Evolutionary conservation across 2,113 vertebrate species (phyloP).

Genomic region (Chascanopsetta lugubris): DNA sequence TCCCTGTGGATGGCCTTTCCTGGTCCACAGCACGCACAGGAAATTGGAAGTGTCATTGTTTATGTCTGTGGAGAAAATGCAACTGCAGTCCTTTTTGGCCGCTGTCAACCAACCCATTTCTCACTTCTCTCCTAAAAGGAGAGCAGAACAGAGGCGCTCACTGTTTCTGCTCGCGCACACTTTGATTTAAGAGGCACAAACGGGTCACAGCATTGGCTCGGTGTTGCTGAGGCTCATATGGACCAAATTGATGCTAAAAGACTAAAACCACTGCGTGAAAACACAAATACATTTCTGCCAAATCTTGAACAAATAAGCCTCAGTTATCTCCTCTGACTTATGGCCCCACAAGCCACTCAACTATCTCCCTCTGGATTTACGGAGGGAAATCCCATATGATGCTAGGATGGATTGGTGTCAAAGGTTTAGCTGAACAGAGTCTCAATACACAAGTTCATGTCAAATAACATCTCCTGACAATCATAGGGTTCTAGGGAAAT

Average conservation of each 20-base stretch:
- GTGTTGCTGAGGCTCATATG: constrained; percentile 42
- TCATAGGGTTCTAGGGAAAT: constrained; percentile 1
- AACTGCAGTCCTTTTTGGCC: constrained; percentile 63
- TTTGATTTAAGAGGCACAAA: constrained; percentile 47
- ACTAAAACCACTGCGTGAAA: constrained; percentile 27
- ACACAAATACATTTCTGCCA: constrained; percentile 48
- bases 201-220: constrained; percentile 39
- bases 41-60: constrained; percentile 79
- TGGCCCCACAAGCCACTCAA: constrained; percentile 12
- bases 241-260: constrained; percentile 36
- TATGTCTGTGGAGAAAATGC: constrained; percentile 72
- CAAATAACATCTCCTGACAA: constrained; percentile 25
- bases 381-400: constrained; percentile 16
- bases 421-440: constrained; percentile 39
- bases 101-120: constrained; percentile 64
- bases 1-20: constrained; percentile 55
- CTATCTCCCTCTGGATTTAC: constrained; percentile 37
- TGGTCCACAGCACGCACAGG: constrained; percentile 57
- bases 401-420: constrained; percentile 55
- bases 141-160: constrained; percentile 63
- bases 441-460: constrained; percentile 49
- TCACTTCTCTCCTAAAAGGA: constrained; percentile 55
- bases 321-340: constrained; percentile 45
- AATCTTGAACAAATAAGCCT: constrained; percentile 52
- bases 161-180: constrained; percentile 48